phyloP scores from a whole-genome alignment of 1,140 invertebrate species.

The Piezodorus guildinii region DNA sequence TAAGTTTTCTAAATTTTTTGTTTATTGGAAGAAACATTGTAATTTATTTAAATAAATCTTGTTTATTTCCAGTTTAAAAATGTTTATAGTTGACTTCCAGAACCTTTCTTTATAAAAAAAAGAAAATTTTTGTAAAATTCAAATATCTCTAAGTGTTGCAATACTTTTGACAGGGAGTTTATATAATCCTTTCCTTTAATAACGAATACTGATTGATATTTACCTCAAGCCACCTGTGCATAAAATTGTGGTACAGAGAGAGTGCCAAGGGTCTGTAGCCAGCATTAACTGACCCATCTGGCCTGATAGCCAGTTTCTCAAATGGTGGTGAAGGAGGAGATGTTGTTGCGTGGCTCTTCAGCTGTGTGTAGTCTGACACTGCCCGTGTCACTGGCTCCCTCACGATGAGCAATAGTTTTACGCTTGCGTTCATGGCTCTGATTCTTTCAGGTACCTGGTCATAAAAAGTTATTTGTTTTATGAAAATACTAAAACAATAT shows the following conservation, averaged over 20 bases:
- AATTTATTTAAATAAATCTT: too few species aligned
- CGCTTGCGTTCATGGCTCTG: slow-evolving; percentile 81
- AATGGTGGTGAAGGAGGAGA: slow-evolving; percentile 42
- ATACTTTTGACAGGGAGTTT: too few species aligned
- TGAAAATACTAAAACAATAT: too few species aligned
- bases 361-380: slow-evolving; percentile 91
- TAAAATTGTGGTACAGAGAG: slow-evolving; percentile 73
- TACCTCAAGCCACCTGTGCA: slow-evolving; percentile 65
- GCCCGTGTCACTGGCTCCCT: slow-evolving; percentile 89
- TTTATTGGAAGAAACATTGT: too few species aligned
- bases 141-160: too few species aligned
- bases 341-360: slow-evolving; percentile 59
- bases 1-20: too few species aligned
- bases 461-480: slow-evolving; percentile 13
- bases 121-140: too few species aligned
- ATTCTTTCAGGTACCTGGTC: slow-evolving; percentile 73
- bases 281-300: slow-evolving; percentile 72
- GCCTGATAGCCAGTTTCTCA: slow-evolving; percentile 64
- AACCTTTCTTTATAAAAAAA: too few species aligned
- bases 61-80: too few species aligned
- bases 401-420: slow-evolving; percentile 87
- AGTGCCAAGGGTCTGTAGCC: slow-evolving; percentile 69
- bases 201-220: neutral
- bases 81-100: too few species aligned
- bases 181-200: too few species aligned